Evolutionary conservation across 1,140 invertebrate species (phyloP).

Genomic region (Homarus americanus): DNA sequence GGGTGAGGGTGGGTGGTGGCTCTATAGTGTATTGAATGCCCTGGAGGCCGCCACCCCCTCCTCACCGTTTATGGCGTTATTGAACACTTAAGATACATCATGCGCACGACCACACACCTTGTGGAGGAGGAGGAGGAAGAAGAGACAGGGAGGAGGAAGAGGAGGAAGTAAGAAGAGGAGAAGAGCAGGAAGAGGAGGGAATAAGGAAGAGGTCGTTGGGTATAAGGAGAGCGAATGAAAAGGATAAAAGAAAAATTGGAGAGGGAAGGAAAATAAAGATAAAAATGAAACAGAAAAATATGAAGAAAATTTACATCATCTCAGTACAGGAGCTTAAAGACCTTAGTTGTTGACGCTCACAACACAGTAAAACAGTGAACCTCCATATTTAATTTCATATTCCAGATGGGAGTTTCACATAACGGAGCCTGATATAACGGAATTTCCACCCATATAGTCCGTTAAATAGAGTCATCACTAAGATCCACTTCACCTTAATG

Average conservation of each 20-base stretch:
- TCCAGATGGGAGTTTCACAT: too few species aligned
- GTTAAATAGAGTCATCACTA: too few species aligned
- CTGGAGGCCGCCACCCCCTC: background rate
- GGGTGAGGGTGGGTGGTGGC: too few species aligned
- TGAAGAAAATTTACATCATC: background rate
- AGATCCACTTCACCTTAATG: too few species aligned
- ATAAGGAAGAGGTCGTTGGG: background rate
- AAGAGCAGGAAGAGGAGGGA: background rate
- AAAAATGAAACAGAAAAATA: background rate
- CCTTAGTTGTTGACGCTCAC: too few species aligned
- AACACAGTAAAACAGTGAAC: too few species aligned
- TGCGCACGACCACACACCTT: background rate
- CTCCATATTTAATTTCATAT: too few species aligned
- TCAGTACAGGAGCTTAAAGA: too few species aligned
- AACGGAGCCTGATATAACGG: too few species aligned
- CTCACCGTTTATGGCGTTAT: conserved; percentile 26
- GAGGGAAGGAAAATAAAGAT: background rate
- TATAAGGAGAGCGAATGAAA: too few species aligned
- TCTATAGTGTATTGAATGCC: background rate
- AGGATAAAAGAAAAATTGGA: background rate
- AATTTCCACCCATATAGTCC: too few species aligned
- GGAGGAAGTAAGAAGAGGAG: background rate
- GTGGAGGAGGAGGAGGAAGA: background rate
- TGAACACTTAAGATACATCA: conserved; percentile 38
- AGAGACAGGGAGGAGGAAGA: background rate